phyloP scores from a whole-genome alignment of 2,888 invertebrate genomes.

The Belgica antarctica region DNA sequence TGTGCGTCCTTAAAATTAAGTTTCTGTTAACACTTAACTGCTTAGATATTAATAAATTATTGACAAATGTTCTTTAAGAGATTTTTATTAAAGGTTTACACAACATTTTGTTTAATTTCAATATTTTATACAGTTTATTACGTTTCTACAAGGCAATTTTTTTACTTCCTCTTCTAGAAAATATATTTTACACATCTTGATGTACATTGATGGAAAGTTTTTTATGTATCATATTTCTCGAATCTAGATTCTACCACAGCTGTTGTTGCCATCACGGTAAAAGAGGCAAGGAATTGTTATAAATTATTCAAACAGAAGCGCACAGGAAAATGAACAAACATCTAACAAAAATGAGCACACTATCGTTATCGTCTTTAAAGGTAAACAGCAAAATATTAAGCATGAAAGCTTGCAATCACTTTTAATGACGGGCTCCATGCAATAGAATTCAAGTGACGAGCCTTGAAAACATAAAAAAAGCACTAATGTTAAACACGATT shows the following conservation, averaged over 20 bases:
- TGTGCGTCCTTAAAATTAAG: background rate
- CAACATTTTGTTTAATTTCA: conserved; percentile 1
- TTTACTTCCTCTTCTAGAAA: background rate
- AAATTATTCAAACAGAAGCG: background rate
- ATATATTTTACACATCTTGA: too few relatives aligned
- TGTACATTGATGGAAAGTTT: background rate
- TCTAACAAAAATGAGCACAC: background rate
- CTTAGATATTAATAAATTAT: background rate
- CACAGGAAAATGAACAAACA: background rate
- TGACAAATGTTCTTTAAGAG: background rate
- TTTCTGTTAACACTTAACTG: too few relatives aligned
- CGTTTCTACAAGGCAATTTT: too few relatives aligned
- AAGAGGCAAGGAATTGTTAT: background rate
- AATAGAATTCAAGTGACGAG: too few relatives aligned
- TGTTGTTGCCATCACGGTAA: background rate
- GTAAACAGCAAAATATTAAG: background rate
- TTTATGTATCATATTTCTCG: too few relatives aligned
- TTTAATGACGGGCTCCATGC: too few relatives aligned
- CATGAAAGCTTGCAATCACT: too few relatives aligned
- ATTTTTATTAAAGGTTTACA: background rate
- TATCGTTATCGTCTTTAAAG: background rate
- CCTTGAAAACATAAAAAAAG: too few relatives aligned
- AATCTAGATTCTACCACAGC: background rate
- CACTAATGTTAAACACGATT: too few relatives aligned
- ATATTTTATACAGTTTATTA: background rate